phyloP scores from a whole-genome alignment of 2,888 invertebrate species.

The Hyposoter didymator region DNA sequence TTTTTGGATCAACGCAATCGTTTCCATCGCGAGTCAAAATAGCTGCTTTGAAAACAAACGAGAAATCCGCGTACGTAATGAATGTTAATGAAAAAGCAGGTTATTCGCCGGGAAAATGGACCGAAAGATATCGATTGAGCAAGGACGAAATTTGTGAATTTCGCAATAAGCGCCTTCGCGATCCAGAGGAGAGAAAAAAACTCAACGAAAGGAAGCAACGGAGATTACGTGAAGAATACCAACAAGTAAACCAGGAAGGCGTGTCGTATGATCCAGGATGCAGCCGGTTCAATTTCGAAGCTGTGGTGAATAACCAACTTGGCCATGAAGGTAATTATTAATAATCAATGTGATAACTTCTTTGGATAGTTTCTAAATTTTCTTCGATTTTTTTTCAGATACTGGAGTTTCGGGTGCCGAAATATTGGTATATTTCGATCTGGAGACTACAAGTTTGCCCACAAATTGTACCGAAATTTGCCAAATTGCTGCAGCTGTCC shows the following conservation, averaged over 20 bases:
- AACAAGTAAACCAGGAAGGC: constrained; percentile 17
- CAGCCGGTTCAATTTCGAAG: constrained; percentile 6
- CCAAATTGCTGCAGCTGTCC: constrained; percentile 19
- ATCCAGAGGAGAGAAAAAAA: constrained; percentile 20
- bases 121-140: constrained; percentile 1
- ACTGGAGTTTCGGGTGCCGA: constrained; percentile 4
- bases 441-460: constrained; percentile 25
- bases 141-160: constrained; percentile 27
- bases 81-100: constrained; percentile 11
- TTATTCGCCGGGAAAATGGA: constrained; percentile 5
- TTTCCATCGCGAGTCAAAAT: constrained; percentile 13
- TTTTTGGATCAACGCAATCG: not conserved
- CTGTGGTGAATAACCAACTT: no score
- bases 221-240: constrained; percentile 11
- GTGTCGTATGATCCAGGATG: constrained; percentile 18
- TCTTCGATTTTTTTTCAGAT: constrained; percentile 18
- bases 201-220: not conserved
- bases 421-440: constrained; percentile 27
- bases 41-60: constrained; percentile 23
- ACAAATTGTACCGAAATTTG: constrained; percentile 22
- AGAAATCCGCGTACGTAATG: not conserved
- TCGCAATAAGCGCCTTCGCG: not conserved
- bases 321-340: no score
- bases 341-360: no score
- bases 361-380: not conserved